Evolutionary conservation across 2,113 vertebrate species (phyloP), one percentile per base, ranked within the genome.

Genomic region (Siniperca chuatsi): DNA sequence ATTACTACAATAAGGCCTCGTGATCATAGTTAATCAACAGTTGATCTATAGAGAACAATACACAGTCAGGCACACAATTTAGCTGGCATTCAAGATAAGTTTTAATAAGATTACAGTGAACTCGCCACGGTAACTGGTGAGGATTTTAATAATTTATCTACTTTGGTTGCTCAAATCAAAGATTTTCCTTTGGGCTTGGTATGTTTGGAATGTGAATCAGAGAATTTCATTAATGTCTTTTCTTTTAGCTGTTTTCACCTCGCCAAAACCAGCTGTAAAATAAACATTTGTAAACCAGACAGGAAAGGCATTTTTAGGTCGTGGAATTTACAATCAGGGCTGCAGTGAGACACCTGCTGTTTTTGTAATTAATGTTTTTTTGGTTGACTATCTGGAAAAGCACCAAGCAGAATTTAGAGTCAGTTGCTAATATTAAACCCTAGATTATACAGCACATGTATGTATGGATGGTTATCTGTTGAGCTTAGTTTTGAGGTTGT

Each of bases 61-160:
- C 46, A 74, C 79, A 66, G 44, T 40, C 58, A 37, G 29, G 15
- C 25, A 46, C 69, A 60, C 8, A 48, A 23, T 9, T 50, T 0
- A n/a, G 48, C 23, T 46, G 37, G 46, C 40, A 48, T 21, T 21
- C 7, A 23, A 69, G 37, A 25, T 29, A 57, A 0, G 76, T 44
- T 29, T 46, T 7, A 55, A n/a, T 33, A 29, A 58, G 62, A 68
- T 75, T 82, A 60, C 35, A 58, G 60, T 61, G 58, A 73, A 37
- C 23, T 18, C 1, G 3, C 16, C n/a, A 44, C 12, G 25, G 21
- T 46, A 25, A 58, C 54, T 61, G n/a, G 1, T 46, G 35, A 42
- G 29, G 55, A 61, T 79, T 79, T 52, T 4, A 52, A 52, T 52
- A 42, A 70, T 70, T n/a, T 62, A 52, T 11, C 12, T n/a, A 21